These are phyloP conservation scores for Phasianus colchicus DNA, from an alignment of 2,113 vertebrate species.

Conservation along the genomic window DNA sequence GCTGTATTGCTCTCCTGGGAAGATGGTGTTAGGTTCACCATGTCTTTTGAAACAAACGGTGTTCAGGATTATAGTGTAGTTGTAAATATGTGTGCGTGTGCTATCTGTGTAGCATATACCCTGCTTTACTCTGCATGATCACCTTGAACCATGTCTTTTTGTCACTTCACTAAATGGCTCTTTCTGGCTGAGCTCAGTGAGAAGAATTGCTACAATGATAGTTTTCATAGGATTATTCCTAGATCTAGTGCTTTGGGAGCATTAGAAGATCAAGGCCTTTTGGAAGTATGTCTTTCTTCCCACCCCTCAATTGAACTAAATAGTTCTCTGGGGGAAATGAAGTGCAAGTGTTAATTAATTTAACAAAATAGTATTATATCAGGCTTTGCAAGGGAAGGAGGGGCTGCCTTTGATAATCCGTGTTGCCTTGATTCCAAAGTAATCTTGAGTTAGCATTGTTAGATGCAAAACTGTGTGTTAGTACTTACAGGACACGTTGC, in stretches of 20 bases:
- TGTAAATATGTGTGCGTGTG: constrained; percentile 67
- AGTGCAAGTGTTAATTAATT: not conserved
- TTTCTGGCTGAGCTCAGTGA: constrained; percentile 56
- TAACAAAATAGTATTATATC: not conserved
- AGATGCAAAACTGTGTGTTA: not conserved
- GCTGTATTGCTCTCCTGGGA: not conserved
- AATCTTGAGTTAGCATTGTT: not conserved
- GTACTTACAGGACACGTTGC: not conserved
- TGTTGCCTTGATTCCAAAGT: constrained; percentile 58
- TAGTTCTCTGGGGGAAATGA: not conserved
- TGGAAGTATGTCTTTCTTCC: not conserved
- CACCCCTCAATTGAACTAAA: not conserved
- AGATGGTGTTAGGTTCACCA: not conserved
- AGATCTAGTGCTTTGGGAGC: not conserved
- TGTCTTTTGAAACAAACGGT: constrained; percentile 64
- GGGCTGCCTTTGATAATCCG: constrained; percentile 63
- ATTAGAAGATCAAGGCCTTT: not conserved
- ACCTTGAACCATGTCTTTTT: constrained; percentile 54
- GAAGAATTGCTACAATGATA: not conserved
- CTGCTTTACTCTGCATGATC: constrained; percentile 75
- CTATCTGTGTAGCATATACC: constrained; percentile 33
- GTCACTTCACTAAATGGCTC: constrained; percentile 54
- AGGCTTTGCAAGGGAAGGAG: constrained; percentile 18
- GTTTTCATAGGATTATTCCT: constrained; percentile 8
- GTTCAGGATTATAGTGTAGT: constrained; percentile 38